Evolutionary conservation across 2,888 invertebrate species (phyloP), one percentile per base, ranked within the genome.

Genomic region (Cephus runcator): DNA sequence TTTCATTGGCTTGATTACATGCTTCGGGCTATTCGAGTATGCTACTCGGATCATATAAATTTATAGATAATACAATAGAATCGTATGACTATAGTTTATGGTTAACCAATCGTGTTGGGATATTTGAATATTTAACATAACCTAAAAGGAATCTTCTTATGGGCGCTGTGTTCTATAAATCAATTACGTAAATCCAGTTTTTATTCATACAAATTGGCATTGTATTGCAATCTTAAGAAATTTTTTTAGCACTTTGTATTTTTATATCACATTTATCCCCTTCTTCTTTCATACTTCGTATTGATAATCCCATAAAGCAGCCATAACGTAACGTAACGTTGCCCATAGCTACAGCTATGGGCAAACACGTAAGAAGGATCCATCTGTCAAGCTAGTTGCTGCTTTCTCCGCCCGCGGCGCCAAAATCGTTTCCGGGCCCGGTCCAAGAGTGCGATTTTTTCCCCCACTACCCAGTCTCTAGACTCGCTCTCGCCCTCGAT

Each of bases 381-480:
- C 87, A 87, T 87, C 84, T 85, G 86, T 87, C 87, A 83, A 83
- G 83, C 80, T 80, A 81, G 83, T 76, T 78, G 79, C 69, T 83
- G 80, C 90, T 90, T 90, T 90, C 90, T 87, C 89, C 83, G 90
- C 90, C 88, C 79, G 86, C 81, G 89, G 90, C 87, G 80, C 77
- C 83, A 84, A 77, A 88, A 88, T 85, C 82, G 81, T 88, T 89
- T 90, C 89, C 89, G 88, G 87, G 81, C 83, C 84, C 80, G 74
- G 77, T 75, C 76, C 81, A 74, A 23, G 74, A 36, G 74, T 30
- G 74, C 74, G 74, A 12, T 34, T 33, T 74, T 74, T 74, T 33
- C 23, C 11, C 35, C 33, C 30, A 30, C 74, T 23, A 34, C 9
- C 11, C 74, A 34, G 71, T 71, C 56, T 56, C 56, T 56, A 56